Percentiles rank a stretch among this genome's conserved stretches.
These are phyloP conservation scores for Pseudoips prasinana DNA, from an alignment of 2,888 invertebrate genomes.

Conservation along the genomic window DNA sequence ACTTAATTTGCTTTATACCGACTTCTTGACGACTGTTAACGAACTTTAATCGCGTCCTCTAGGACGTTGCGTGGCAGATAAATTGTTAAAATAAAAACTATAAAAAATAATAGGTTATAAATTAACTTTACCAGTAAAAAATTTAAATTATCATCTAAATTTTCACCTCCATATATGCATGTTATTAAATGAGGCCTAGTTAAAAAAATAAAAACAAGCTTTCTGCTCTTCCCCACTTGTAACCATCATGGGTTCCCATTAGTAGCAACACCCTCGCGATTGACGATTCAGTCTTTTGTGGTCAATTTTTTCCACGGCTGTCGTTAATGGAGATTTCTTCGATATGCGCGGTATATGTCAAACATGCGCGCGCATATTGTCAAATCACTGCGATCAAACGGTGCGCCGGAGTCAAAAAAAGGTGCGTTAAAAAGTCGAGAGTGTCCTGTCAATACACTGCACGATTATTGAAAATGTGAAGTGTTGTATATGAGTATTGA, in stretches of 20 bases:
- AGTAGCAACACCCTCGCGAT: constrained; percentile 75
- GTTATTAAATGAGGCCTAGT: too few relatives aligned
- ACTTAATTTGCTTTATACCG: too few relatives aligned
- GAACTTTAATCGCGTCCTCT: too few relatives aligned
- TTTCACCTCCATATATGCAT: too few relatives aligned
- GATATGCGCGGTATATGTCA: constrained; percentile 65
- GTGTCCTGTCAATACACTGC: constrained; percentile 61
- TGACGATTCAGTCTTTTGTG: constrained; percentile 73
- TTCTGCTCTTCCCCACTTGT: constrained; percentile 39
- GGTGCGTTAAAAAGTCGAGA: constrained; percentile 41
- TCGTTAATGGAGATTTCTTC: constrained; percentile 75
- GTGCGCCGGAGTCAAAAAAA: constrained; percentile 47
- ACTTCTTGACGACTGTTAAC: too few relatives aligned
- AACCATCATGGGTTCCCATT: constrained; percentile 57
- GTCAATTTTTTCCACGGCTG: constrained; percentile 68
- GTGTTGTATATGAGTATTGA: constrained; percentile 37
- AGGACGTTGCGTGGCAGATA: too few relatives aligned
- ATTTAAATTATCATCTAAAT: too few relatives aligned
- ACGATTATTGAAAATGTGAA: constrained; percentile 49
- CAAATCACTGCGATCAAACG: constrained; percentile 76
- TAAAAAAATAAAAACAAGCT: too few relatives aligned
- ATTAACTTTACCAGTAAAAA: too few relatives aligned
- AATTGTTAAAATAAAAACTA: too few relatives aligned
- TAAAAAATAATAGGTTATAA: too few relatives aligned
- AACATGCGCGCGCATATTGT: constrained; percentile 61